phyloP scores from a whole-genome alignment of 2,113 vertebrate genomes.

The Alethe diademata region DNA sequence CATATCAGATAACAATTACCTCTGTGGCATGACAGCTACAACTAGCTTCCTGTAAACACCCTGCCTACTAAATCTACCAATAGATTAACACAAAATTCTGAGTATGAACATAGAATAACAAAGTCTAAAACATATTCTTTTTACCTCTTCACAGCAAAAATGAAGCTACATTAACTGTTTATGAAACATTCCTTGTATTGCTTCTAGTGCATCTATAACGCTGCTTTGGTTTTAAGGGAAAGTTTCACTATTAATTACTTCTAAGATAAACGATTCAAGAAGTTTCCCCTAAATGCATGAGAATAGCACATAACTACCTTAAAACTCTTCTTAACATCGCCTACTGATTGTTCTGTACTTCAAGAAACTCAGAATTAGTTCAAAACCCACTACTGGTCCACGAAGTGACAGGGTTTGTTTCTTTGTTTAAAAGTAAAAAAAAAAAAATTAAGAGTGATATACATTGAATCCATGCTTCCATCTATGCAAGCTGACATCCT shows the following conservation, averaged over 20 bases:
- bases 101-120: not conserved
- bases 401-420: not conserved
- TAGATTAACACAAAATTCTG: not conserved
- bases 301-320: not conserved
- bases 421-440: not conserved
- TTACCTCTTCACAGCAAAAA: not conserved
- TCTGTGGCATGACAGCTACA: not conserved
- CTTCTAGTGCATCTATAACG: not conserved
- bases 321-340: not conserved
- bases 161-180: not conserved
- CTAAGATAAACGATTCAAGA: not conserved
- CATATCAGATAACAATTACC: fast-evolving
- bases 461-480: not conserved
- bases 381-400: not conserved
- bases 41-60: not conserved
- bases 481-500: not conserved
- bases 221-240: not conserved
- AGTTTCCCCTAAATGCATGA: not conserved
- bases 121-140: not conserved
- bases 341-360: not conserved
- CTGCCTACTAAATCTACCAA: not conserved
- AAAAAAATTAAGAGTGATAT: not conserved
- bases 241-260: not conserved
- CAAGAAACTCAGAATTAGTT: not conserved
- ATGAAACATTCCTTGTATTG: not conserved